These are phyloP conservation scores for Myripristis jacobus DNA, from an alignment of 2,797 vertebrate genomes.

Conservation along the genomic window DNA sequence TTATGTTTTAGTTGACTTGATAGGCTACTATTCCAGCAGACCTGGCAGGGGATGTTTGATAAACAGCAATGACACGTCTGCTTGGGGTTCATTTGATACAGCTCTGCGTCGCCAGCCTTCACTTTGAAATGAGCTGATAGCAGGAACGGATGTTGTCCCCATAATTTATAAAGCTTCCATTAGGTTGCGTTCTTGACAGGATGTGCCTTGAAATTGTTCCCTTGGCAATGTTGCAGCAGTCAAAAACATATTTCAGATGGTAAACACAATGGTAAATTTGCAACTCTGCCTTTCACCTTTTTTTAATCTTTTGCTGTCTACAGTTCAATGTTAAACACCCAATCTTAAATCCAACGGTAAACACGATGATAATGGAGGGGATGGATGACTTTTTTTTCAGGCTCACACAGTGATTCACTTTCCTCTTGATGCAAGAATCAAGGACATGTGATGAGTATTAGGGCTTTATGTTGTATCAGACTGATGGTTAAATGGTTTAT, in stretches of 20 bases:
- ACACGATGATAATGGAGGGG: constrained; percentile 20
- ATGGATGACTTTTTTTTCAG: not conserved
- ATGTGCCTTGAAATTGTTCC: constrained; percentile 56
- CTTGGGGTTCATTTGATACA: constrained; percentile 67
- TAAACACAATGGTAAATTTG: constrained; percentile 40
- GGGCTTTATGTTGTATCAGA: constrained; percentile 30
- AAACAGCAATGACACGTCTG: constrained; percentile 66
- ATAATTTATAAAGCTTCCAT: constrained; percentile 71
- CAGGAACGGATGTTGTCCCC: constrained; percentile 53
- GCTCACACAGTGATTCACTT: constrained; percentile 32
- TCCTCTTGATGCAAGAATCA: constrained; percentile 38
- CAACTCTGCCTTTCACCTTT: constrained; percentile 8
- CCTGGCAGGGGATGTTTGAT: constrained; percentile 67
- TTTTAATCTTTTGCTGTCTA: constrained; percentile 24
- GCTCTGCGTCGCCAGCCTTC: constrained; percentile 51
- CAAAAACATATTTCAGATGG: constrained; percentile 45
- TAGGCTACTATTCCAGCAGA: constrained; percentile 57
- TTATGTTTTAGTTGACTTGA: constrained; percentile 70
- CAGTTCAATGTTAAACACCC: constrained; percentile 40
- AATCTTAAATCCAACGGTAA: constrained; percentile 32
- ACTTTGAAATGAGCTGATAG: constrained; percentile 71
- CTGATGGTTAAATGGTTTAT: not conserved
- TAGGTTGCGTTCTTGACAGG: constrained; percentile 63
- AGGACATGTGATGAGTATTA: not conserved
- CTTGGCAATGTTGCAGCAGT: constrained; percentile 25